Base-by-base conservation (phyloP, 2,888 invertebrate species). In the Capitulum mitella region DNA sequence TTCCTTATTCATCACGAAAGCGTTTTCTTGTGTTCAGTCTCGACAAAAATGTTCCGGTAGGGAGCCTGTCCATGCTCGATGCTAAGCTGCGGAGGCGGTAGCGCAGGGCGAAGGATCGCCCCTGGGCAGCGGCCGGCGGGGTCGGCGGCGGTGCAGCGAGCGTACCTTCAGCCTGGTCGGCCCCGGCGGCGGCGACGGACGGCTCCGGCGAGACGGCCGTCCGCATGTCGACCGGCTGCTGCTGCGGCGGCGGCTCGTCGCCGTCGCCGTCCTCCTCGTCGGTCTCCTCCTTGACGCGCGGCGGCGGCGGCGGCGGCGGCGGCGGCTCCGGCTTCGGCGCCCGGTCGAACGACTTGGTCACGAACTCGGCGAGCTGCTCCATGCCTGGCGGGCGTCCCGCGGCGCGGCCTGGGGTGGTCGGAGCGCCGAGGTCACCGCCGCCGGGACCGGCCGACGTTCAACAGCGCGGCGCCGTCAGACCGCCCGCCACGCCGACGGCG, bases 151-250 rank as follows among this genome's bases (percentile, higher is more conserved):
- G n/a, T n/a, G 12, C 43, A 43, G 43, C 43, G 26, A 3, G 6
- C 54, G 26, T 54, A 54, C 54, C 54, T 54, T 54, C 54, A 3
- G 54, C 10, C 2, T n/a, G 22, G 22, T 54, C 54, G 3, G 54
- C 5, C 54, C n/a, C n/a, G 26, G n/a, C 26, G 5, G 54, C n/a
- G 6, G 54, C 22, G 6, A n/a, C 26, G 1, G 54, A 54, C 26
- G 29, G 1, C 10, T 61, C 61, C 37, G 70, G 29, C 70, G 16
- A 32, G 26, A 37, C 34, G 37, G 70, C 70, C 29, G 70, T 70
- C 37, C 70, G 34, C 70, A 70, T 70, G 37, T 70, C 70, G 3
- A 70, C 70, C 19, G 70, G 70, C 70, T 70, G 37, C 34, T 34
- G 37, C 29, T 70, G 29, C 43, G 43, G 43, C 43, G 43, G 43